These are phyloP conservation scores for Teleogryllus occipitalis DNA, from an alignment of 1,140 invertebrate species.

Conservation along the genomic window DNA sequence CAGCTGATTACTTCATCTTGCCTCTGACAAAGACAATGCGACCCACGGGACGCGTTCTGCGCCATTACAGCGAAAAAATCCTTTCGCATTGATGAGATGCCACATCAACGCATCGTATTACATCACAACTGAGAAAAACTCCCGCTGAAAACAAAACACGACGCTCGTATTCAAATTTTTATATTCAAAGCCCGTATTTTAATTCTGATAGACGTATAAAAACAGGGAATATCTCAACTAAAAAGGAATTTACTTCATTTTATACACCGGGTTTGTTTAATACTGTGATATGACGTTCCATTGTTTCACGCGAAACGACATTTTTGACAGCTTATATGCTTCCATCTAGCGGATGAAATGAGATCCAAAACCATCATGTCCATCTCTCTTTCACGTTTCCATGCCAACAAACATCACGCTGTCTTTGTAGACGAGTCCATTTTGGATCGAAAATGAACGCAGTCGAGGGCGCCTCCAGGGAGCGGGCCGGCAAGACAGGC, in stretches of 20 bases:
- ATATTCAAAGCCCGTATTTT: constrained; percentile 5
- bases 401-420: background rate
- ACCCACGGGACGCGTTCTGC: background rate
- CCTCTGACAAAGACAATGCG: background rate
- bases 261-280: background rate
- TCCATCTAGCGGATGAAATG: background rate
- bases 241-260: constrained; percentile 6
- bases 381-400: constrained; percentile 3
- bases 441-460: background rate
- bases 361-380: background rate
- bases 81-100: constrained; percentile 3
- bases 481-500: background rate
- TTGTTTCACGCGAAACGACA: constrained; percentile 3
- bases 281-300: constrained; percentile 4
- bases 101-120: constrained; percentile 1
- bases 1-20: background rate
- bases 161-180: constrained; percentile 1
- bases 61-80: background rate
- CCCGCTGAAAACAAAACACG: background rate
- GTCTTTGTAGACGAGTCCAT: constrained; percentile 3
- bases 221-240: constrained; percentile 4
- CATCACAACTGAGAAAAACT: background rate
- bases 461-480: background rate
- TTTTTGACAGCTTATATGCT: constrained; percentile 5
- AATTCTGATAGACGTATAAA: constrained; percentile 1